Conservation (phyloP, 2,888 invertebrate genomes). For the Ophion slaviceki region DNA sequence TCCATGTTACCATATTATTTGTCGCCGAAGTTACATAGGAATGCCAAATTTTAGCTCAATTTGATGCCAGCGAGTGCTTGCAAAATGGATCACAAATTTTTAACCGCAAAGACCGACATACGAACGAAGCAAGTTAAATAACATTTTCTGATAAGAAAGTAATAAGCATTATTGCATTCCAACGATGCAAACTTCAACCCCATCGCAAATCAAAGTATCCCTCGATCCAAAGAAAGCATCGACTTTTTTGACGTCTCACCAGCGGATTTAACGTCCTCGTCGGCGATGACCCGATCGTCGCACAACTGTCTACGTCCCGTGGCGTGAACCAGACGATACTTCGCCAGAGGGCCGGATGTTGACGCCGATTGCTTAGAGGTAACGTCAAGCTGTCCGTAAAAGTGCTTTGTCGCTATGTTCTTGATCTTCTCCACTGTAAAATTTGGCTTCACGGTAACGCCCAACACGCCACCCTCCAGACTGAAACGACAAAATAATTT, state of each 20-base stretch:
- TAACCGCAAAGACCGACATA: too few species aligned
- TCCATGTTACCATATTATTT: too few species aligned
- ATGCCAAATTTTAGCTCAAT: too few species aligned
- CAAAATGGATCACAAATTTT: too few species aligned
- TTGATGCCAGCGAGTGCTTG: too few species aligned
- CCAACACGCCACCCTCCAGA: slow-evolving; percentile 76
- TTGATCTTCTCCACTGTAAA: slow-evolving; percentile 78
- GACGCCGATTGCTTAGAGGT: slow-evolving; percentile 48
- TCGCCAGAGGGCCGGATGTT: slow-evolving; percentile 70
- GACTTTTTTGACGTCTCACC: slow-evolving; percentile 69
- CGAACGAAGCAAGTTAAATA: too few species aligned
- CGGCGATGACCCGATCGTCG: slow-evolving; percentile 74
- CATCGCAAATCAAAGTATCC: neutral
- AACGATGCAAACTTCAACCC: too few species aligned
- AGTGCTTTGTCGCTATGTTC: slow-evolving; percentile 77
- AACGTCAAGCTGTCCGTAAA: slow-evolving; percentile 74
- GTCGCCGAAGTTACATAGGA: too few species aligned
- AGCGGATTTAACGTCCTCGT: slow-evolving; percentile 75
- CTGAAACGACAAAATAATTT: slow-evolving; percentile 63
- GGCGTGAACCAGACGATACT: slow-evolving; percentile 77
- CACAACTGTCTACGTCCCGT: slow-evolving; percentile 73
- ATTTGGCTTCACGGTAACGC: slow-evolving; percentile 74
- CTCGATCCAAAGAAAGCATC: neutral
- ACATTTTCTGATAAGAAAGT: too few species aligned
- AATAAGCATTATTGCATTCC: too few species aligned